Conservation (phyloP, 2,797 vertebrate species). For the Intellagama lesueurii region DNA sequence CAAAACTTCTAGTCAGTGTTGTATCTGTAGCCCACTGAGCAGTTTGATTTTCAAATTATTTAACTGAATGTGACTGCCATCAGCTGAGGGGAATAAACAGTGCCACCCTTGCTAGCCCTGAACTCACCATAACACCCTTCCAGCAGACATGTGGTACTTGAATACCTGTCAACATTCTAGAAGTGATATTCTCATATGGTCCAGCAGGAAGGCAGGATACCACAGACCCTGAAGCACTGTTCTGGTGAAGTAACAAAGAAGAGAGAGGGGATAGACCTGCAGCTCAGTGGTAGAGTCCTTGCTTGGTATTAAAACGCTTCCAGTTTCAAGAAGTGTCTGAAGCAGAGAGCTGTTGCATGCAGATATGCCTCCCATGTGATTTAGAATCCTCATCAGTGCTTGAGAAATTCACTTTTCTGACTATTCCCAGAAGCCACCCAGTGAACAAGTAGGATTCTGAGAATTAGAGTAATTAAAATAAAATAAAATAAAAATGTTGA, state of each 20-base stretch:
- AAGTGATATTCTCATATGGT: no score
- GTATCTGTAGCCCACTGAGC: neutral
- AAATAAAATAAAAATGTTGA: no score
- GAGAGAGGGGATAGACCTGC: neutral
- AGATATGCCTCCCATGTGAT: no score
- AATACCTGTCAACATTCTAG: no score
- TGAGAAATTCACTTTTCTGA: no score
- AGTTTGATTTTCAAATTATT: conserved; percentile 2
- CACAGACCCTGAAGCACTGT: neutral
- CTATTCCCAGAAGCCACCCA: no score
- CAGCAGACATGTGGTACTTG: neutral
- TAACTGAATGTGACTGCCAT: neutral
- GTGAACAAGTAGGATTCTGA: no score
- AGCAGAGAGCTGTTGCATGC: no score
- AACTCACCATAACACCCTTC: neutral
- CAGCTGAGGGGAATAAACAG: neutral
- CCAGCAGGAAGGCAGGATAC: neutral
- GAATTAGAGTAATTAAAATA: no score
- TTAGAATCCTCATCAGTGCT: no score
- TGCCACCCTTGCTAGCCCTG: no score
- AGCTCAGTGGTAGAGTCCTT: neutral
- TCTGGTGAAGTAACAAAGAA: no score
- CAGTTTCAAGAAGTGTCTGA: neutral
- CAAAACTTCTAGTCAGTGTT: conserved; percentile 32
- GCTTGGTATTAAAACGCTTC: neutral